Base-by-base conservation (phyloP, 2,888 invertebrate genomes). In the Tenthredo scrophulariae region DNA sequence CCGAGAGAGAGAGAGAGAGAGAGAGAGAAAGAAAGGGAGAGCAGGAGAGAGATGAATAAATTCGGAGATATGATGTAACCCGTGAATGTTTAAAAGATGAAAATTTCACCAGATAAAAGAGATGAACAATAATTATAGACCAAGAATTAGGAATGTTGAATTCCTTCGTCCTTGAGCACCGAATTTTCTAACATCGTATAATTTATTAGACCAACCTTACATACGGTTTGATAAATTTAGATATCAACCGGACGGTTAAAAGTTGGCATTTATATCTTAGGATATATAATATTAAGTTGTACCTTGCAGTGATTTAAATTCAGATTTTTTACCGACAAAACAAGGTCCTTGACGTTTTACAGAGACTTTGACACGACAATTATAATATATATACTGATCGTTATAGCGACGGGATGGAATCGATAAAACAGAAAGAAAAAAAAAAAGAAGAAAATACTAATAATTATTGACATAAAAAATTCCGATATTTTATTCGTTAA, bases 161-260 rank as follows among this genome's bases (percentile, higher is more conserved):
- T 26, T 26, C 62, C 62, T 62, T 62, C 62, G 62, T 62, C 62
- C 62, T 62, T 62, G 62, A 62, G 22, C 26, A 62, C 0, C 26
- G 62, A 62, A 62, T 62, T 62, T 26, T 22, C 10, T 62, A 62
- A 62, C 26, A 62, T 62, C 22, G 26, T 22, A 26, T 4, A 62
- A 62, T 62, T 62, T 62, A 62, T 62, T 62, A 62, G 13, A 26
- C 62, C 62, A 26, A 62, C 26, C n/a, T n/a, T 54, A 54, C n/a
- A 13, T 46, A 54, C 22, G 26, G 26, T 22, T 62, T 62, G 62
- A 62, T 62, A 62, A 62, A 62, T 62, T 62, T 62, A 62, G 62
- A 62, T 26, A 26, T 62, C 3, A 62, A 62, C 10, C 62, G n/a
- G n/a, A 13, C 62, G 62, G 62, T 22, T 62, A 62, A 26, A 62